Evolutionary conservation across 1,140 invertebrate species (phyloP), one percentile per base, ranked within the genome.

Genomic region (Aphaenogaster ashmeadi): DNA sequence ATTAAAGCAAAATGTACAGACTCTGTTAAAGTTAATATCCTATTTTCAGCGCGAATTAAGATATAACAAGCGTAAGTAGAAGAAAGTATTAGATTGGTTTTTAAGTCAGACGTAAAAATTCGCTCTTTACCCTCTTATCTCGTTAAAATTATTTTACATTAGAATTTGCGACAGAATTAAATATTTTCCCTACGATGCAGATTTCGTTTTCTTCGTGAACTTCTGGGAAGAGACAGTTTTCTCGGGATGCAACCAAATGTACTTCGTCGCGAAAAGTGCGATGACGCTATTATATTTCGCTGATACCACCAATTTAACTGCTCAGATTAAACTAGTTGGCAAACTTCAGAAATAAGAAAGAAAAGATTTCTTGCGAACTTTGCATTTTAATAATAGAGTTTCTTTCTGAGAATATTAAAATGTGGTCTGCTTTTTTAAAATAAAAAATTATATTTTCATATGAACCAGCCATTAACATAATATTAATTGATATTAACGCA

Each of bases 141-240:
- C 47, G 41, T 74, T 75, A n/a, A 21, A 80, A 50, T 80, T 84
- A 75, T 15, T 60, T 74, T 69, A 50, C 33, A 75, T 33, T 44
- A 41, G 3, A 84, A 84, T 44, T 75, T 52, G 38, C 18, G 56
- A 50, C 41, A 38, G 47, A 75, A 84, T 84, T 75, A 84, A 84
- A 84, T 62, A 84, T 75, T 74, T 84, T 75, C 54, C 69, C 33
- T 84, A 33, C 67, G 54, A 44, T 83, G 80, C 54, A 62, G 54
- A 84, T 84, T 84, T 74, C 54, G 80, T 83, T 75, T 84, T 38
- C 54, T 47, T 84, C 41, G 54, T 27, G 52, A 75, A 50, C n/a
- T 75, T 62, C 47, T 41, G 66, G 3, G 2, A 21, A 36, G 21
- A 50, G 41, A 38, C 69, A 38, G n/a, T 75, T 75, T 50, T 3